phyloP scores from a whole-genome alignment of 2,888 invertebrate genomes.

The Pelosia muscerda region DNA sequence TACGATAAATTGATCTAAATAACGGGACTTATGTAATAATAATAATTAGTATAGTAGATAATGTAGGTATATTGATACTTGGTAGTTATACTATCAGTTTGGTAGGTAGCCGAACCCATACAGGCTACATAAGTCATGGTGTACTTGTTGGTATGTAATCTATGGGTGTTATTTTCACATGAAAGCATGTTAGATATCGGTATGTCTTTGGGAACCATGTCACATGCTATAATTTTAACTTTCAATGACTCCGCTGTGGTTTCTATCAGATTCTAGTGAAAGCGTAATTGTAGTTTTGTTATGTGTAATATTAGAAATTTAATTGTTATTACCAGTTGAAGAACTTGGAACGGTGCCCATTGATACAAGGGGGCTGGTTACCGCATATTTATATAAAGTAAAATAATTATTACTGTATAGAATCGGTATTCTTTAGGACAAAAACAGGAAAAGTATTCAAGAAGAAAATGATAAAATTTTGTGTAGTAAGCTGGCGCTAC shows the following conservation, averaged over 20 bases:
- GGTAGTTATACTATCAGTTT: too few relatives aligned
- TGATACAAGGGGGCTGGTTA: neutral
- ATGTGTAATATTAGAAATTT: neutral
- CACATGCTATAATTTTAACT: neutral
- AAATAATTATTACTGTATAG: neutral
- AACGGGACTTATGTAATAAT: too few relatives aligned
- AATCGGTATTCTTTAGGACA: neutral
- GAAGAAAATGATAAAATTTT: too few relatives aligned
- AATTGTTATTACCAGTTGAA: neutral
- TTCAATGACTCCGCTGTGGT: neutral
- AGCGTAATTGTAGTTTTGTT: neutral
- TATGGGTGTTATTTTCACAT: neutral
- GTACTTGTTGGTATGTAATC: neutral
- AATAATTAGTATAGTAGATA: too few relatives aligned
- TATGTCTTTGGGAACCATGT: neutral
- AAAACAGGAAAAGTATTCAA: too few relatives aligned
- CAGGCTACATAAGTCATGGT: neutral
- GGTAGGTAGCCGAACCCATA: neutral
- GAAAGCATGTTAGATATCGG: slow-evolving; percentile 4
- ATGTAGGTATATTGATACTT: too few relatives aligned
- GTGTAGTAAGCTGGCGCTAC: too few relatives aligned
- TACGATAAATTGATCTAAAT: too few relatives aligned
- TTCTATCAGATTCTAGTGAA: slow-evolving; percentile 4
- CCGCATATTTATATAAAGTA: neutral
- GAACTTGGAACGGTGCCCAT: neutral